Percentiles rank a stretch among this genome's conserved stretches.
These are phyloP conservation scores for Vollenhovia emeryi DNA, from an alignment of 1,140 invertebrate genomes.

Conservation along the genomic window DNA sequence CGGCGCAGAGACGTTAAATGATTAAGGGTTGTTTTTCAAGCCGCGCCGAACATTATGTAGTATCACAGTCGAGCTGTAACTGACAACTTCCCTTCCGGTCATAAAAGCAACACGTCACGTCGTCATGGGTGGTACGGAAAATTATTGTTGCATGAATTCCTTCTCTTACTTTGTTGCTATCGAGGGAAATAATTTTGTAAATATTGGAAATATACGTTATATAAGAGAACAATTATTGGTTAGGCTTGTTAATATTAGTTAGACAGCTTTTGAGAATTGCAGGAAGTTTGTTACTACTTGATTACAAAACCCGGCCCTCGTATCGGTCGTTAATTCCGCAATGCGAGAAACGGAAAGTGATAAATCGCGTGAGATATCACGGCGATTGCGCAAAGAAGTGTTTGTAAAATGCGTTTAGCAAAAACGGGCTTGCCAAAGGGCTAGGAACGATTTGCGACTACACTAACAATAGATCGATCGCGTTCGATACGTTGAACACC, in stretches of 20 bases:
- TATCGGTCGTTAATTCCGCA: neutral
- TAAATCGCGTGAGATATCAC: neutral
- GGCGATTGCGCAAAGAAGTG: neutral
- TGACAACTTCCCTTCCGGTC: slow-evolving; percentile 31
- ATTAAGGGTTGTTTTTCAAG: slow-evolving; percentile 55
- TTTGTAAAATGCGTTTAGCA: slow-evolving; percentile 1
- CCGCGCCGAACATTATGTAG: neutral
- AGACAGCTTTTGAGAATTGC: neutral
- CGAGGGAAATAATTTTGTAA: neutral
- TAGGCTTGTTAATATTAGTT: neutral
- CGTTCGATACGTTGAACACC: slow-evolving; percentile 63
- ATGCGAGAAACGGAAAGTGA: neutral
- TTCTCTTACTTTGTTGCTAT: neutral
- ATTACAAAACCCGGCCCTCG: neutral
- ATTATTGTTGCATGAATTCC: neutral
- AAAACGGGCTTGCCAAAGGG: slow-evolving; percentile 26
- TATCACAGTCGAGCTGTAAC: slow-evolving; percentile 25
- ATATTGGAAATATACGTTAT: neutral
- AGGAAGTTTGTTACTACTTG: neutral
- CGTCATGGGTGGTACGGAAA: slow-evolving; percentile 12
- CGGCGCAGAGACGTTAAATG: slow-evolving; percentile 28
- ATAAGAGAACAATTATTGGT: neutral
- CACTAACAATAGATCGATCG: slow-evolving; percentile 65
- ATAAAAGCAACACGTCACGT: slow-evolving; percentile 3
- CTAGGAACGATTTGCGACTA: slow-evolving; percentile 38